These are phyloP conservation scores for Epizoanthus ramosus DNA, from an alignment of 92 coral and sea anemone species.

Conservation along the genomic window DNA sequence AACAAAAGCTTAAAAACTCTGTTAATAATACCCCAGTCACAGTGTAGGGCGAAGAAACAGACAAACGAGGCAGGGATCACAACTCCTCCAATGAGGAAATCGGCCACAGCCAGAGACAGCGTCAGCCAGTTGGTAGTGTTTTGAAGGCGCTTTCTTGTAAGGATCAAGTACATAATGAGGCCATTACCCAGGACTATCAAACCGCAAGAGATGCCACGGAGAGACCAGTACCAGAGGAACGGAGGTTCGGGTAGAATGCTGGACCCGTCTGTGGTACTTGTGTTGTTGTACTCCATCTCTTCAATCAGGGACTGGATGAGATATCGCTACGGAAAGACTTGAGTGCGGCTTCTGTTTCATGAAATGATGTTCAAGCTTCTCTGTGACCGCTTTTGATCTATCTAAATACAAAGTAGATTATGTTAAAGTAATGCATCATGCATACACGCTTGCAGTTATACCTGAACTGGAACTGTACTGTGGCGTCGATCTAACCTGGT, in stretches of 20 bases:
- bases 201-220: constrained; percentile 41
- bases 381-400: too few relatives aligned
- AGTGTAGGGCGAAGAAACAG: constrained; percentile 15
- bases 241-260: constrained; percentile 9
- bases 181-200: constrained; percentile 45
- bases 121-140: constrained; percentile 58
- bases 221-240: constrained; percentile 46
- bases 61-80: constrained; percentile 48
- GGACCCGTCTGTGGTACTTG: not conserved
- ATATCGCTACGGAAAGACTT: too few relatives aligned
- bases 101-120: constrained; percentile 51
- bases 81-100: constrained; percentile 47
- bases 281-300: constrained; percentile 25
- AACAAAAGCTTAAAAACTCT: constrained; percentile 19
- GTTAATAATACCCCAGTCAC: constrained; percentile 24
- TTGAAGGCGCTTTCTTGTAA: constrained; percentile 41
- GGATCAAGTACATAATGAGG: constrained; percentile 40
- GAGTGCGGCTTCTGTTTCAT: not conserved
- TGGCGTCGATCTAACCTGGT: too few relatives aligned
- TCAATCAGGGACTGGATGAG: too few relatives aligned
- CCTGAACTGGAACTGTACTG: too few relatives aligned
- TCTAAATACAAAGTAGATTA: too few relatives aligned
- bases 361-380: too few relatives aligned
- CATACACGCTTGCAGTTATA: too few relatives aligned
- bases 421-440: too few relatives aligned